Evolutionary conservation across 1,140 invertebrate genomes (phyloP), one percentile per base, ranked within the genome.

Genomic region (Dolichoris vasculosae): DNA sequence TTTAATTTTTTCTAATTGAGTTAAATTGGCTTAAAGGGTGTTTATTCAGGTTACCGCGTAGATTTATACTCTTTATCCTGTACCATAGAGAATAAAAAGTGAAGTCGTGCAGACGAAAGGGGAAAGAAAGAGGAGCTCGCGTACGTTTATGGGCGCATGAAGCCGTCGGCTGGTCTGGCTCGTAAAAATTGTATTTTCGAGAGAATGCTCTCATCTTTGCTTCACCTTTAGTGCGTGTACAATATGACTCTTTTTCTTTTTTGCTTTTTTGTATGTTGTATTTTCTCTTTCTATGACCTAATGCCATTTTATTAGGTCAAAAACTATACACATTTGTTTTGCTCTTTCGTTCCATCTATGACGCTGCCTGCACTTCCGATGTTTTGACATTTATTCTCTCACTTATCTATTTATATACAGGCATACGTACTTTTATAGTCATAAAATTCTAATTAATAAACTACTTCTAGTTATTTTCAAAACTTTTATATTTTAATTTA

Each of bases 251-350:
- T 38, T 20, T 43, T 82, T 43, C 43, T 67, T 26, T 43, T 48
- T 9, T 69, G 59, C 85, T 88, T 89, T n/a, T 90, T 92, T 90
- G 89, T 90, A 91, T 89, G 89, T 92, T 92, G 90, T 90, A 91
- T 91, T 92, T 92, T 92, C 91, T 90, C 91, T 91, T 92, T 92
- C 91, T 91, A 91, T 92, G 91, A 92, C 91, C 91, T 89, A 90
- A 91, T 91, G 89, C 89, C 89, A 90, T 90, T 91, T 91, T 91
- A 91, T 92, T 88, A 86, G 90, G 91, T 91, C 91, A 92, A 88
- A 82, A 46, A 46, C 71, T 77, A 40, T 43, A 67, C 26, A 89
- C 90, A 91, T 91, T 91, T 91, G 89, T 89, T 90, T 91, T 88
- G 87, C 89, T 88, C 87, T 86, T 81, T 86, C 87, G 89, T 71